Conservation (phyloP, 2,888 invertebrate species). For the Drosophila aldrichi region DNA sequence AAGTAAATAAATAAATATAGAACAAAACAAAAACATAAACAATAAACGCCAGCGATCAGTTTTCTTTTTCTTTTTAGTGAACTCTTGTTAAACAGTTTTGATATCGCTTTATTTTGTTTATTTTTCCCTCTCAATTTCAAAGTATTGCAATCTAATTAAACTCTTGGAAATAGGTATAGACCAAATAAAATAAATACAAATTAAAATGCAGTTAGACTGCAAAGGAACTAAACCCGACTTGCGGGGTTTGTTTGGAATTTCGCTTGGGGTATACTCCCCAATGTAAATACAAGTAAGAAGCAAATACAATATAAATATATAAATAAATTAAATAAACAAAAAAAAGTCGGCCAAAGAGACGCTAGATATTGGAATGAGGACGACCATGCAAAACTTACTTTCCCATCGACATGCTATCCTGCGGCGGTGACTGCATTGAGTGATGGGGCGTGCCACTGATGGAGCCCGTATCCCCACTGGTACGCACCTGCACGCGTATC, state of each 20-base stretch:
- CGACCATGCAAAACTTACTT: constrained; percentile 87
- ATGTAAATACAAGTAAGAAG: constrained; percentile 11
- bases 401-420: constrained; percentile 87
- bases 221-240: constrained; percentile 3
- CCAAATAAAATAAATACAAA: constrained; percentile 28
- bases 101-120: constrained; percentile 18
- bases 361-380: neutral
- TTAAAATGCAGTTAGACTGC: constrained; percentile 20
- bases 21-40: constrained; percentile 9
- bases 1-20: neutral
- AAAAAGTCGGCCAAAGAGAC: constrained; percentile 4
- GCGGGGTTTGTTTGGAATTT: neutral
- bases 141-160: constrained; percentile 80
- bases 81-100: constrained; percentile 11
- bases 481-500: constrained; percentile 93
- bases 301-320: neutral
- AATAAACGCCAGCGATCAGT: constrained; percentile 11
- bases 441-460: constrained; percentile 89
- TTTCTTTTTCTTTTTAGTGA: constrained; percentile 6
- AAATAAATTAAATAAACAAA: constrained; percentile 8
- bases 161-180: constrained; percentile 39
- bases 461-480: constrained; percentile 86
- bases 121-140: constrained; percentile 63
- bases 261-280: neutral
- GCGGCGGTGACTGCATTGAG: constrained; percentile 90